Evolutionary conservation across 1,140 invertebrate species (phyloP), one percentile per base, ranked within the genome.

Genomic region (Eriosoma lanigerum): DNA sequence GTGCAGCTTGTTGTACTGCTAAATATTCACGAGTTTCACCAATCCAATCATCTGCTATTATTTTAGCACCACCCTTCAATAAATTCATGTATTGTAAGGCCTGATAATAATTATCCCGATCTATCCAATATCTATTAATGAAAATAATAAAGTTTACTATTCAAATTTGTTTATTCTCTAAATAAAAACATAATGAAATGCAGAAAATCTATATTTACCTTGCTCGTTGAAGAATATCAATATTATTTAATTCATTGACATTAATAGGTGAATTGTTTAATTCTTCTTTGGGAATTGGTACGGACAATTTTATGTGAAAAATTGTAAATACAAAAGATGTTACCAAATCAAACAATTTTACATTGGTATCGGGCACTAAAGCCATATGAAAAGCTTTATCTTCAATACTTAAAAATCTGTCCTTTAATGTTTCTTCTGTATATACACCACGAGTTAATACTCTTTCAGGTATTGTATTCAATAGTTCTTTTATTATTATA

Each of bases 31-130:
- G 89, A 0, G 93, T 90, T 84, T 97, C 96, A 78, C 91, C 89
- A 83, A 96, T 90, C 96, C 96, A 99, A 83, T 94, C 92, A 64
- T 85, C 86, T 2, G 96, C 94, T 6, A 96, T 89, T 21, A 89
- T 88, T 17, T 92, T 88, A 0, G 96, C 89, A 38, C 94, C 94
- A 29, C 96, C 96, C 84, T 91, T 89, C 29, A 98, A 86, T 54
- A 97, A 89, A 85, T 96, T 96, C 88, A 98, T 92, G 85, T 97
- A 97, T 68, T 92, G 90, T 1, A 98, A 86, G 0, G 96, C 93
- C 85, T 92, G 91, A 66, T 91, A 89, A 60, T 98, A 89, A 84
- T 98, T 90, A 26, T 93, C 93, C 83, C 92, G 90, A 83, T 97
- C 93, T 81, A 98, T 86, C 88, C 93, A 93, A 84, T 93, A 94